phyloP scores from a whole-genome alignment of 1,140 invertebrate genomes.

The Trachymyrmex septentrionalis region DNA sequence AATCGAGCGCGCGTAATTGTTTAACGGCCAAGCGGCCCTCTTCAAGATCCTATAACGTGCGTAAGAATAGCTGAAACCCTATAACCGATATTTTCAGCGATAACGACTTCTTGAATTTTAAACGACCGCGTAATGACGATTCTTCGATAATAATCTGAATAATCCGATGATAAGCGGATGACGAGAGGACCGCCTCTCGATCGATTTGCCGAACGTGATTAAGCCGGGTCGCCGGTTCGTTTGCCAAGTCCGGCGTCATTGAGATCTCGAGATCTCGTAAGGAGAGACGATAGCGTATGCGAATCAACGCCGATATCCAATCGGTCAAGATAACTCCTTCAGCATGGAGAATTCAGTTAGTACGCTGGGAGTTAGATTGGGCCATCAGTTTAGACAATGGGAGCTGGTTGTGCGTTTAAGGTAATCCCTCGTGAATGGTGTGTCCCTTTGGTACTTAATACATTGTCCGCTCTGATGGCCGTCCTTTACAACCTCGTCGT shows the following conservation, averaged over 20 bases:
- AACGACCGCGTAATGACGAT: not conserved
- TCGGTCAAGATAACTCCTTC: conserved; percentile 77
- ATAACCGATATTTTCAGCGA: conserved; percentile 21
- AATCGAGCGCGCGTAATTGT: conserved; percentile 80
- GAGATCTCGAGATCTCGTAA: conserved; percentile 45
- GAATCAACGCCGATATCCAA: conserved; percentile 63
- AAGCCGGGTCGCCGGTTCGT: conserved; percentile 4
- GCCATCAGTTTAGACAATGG: conserved; percentile 83
- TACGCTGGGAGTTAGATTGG: conserved; percentile 70
- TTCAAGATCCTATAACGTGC: not conserved
- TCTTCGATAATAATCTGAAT: conserved; percentile 15
- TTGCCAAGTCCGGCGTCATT: conserved; percentile 11
- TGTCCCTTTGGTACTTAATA: conserved; percentile 84
- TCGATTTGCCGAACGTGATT: conserved; percentile 39
- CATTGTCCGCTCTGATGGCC: conserved; percentile 82
- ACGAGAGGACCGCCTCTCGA: not conserved
- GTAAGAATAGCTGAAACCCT: not conserved
- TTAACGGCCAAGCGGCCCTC: conserved; percentile 72
- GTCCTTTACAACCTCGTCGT: conserved; percentile 83
- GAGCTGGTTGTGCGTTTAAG: conserved; percentile 81
- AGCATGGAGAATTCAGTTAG: conserved; percentile 78
- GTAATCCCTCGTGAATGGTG: conserved; percentile 84
- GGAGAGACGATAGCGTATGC: conserved; percentile 37
- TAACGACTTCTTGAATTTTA: conserved; percentile 22
- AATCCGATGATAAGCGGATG: conserved; percentile 6